A percentile compares a stretch with the other conserved stretches of the same genome.
These are phyloP conservation scores for Vulpes ferrilata DNA, from an alignment of 2,113 vertebrate species.

Conservation along the genomic window DNA sequence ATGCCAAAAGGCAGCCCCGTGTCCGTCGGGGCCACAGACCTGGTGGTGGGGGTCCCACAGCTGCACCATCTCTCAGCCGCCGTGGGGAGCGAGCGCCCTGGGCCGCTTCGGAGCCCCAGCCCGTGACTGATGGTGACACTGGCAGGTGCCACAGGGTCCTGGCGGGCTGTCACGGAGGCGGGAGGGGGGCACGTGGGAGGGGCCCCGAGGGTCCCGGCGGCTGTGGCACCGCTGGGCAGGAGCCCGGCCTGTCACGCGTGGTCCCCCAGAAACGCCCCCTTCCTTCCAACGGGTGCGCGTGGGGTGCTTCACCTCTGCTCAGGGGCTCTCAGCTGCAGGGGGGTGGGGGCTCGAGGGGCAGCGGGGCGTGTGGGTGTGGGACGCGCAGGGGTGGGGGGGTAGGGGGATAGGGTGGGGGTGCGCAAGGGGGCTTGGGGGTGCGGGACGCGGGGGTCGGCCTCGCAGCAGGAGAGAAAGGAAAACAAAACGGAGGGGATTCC, in stretches of 20 bases:
- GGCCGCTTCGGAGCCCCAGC: neutral
- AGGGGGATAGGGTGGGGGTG: too few species aligned
- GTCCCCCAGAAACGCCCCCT: neutral
- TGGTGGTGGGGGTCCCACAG: neutral
- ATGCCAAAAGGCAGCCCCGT: neutral
- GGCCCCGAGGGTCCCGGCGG: neutral
- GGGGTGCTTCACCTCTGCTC: too few species aligned
- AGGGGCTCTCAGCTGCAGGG: too few species aligned
- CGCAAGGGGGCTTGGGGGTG: too few species aligned
- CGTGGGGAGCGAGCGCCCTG: neutral
- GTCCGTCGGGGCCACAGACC: neutral
- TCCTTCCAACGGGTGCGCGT: neutral
- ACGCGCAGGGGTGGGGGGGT: neutral
- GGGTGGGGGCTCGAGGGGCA: neutral
- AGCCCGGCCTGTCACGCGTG: accelerated
- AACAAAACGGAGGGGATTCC: neutral
- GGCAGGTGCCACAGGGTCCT: neutral
- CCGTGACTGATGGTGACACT: neutral
- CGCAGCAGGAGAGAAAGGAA: neutral
- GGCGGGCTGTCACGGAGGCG: neutral
- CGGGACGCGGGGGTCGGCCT: too few species aligned
- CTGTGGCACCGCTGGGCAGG: neutral
- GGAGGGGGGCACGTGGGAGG: neutral
- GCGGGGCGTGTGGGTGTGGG: accelerated
- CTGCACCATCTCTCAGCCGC: neutral